Percentiles rank a stretch among this genome's conserved stretches.
phyloP scores from a whole-genome alignment of 2,888 invertebrate genomes.

The Baccha elongata region DNA sequence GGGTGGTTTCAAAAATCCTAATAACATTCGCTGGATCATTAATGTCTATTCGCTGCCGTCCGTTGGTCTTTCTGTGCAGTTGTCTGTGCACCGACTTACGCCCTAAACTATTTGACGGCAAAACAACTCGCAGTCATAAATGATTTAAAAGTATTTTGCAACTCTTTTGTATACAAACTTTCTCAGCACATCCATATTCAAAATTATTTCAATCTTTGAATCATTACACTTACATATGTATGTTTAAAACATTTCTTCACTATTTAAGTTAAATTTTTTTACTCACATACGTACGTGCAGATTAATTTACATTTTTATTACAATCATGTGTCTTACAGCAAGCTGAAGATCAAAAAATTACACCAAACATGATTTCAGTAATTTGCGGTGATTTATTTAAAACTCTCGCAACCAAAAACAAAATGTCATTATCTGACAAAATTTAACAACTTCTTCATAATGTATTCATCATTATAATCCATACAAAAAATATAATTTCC shows the following conservation, averaged over 20 bases:
- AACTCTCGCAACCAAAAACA: background rate
- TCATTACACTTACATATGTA: conserved; percentile 7
- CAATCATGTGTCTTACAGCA: conserved; percentile 1
- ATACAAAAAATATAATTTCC: conserved; percentile 38
- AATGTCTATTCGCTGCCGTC: no score
- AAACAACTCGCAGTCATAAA: no score
- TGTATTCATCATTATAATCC: background rate
- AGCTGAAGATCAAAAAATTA: background rate
- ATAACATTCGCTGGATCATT: no score
- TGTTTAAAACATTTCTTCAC: background rate
- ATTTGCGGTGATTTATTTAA: conserved; percentile 30
- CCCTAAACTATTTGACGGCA: no score
- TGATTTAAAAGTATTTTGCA: no score
- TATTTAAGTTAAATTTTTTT: background rate
- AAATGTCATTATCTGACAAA: conserved; percentile 39
- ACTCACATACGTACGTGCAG: background rate
- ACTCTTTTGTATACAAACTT: no score
- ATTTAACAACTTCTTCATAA: background rate
- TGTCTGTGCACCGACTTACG: no score
- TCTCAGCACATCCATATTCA: no score
- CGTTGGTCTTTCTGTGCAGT: no score
- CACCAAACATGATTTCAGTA: conserved; percentile 32
- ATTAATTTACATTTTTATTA: conserved; percentile 23
- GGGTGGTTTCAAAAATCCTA: no score
- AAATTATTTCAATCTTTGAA: conserved; percentile 14